phyloP scores from a whole-genome alignment of 2,888 invertebrate species.

The Terebella lapidaria region DNA sequence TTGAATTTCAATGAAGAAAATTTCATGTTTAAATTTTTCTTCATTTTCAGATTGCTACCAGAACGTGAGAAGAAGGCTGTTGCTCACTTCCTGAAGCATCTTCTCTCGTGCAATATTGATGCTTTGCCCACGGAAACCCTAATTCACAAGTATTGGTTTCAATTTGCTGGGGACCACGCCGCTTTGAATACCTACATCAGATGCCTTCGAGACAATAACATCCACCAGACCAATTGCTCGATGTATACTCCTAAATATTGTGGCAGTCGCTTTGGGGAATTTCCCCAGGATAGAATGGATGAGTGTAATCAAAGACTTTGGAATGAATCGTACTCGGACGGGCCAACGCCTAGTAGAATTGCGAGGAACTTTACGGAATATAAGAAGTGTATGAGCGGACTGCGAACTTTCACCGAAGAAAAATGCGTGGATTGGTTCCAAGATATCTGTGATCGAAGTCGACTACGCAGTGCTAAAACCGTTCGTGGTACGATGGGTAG shows the following conservation, averaged over 20 bases:
- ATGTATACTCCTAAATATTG: conserved; percentile 1
- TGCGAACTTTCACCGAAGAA: not conserved
- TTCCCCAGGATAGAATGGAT: not conserved
- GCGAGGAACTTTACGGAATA: conserved; percentile 2
- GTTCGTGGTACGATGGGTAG: conserved; percentile 12
- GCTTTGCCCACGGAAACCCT: conserved; percentile 8
- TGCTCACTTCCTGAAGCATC: not conserved
- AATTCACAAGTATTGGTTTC: conserved; percentile 2
- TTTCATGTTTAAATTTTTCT: not conserved
- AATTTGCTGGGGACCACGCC: not conserved
- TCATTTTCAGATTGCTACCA: not conserved
- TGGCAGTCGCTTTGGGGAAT: conserved; percentile 4
- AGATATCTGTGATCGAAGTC: not conserved
- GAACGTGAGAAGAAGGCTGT: conserved; percentile 2
- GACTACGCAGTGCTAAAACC: conserved; percentile 5
- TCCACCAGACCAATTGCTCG: not conserved
- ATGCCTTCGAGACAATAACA: conserved; percentile 1
- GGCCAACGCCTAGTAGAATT: not conserved
- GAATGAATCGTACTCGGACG: not conserved
- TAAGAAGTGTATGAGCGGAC: not conserved
- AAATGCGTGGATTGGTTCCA: conserved; percentile 1
- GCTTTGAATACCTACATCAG: conserved; percentile 1
- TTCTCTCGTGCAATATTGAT: conserved; percentile 5
- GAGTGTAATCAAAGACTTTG: conserved; percentile 7
- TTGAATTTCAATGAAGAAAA: too few relatives aligned